Conservation (phyloP, 1,140 invertebrate genomes). For the Littorina saxatilis region DNA sequence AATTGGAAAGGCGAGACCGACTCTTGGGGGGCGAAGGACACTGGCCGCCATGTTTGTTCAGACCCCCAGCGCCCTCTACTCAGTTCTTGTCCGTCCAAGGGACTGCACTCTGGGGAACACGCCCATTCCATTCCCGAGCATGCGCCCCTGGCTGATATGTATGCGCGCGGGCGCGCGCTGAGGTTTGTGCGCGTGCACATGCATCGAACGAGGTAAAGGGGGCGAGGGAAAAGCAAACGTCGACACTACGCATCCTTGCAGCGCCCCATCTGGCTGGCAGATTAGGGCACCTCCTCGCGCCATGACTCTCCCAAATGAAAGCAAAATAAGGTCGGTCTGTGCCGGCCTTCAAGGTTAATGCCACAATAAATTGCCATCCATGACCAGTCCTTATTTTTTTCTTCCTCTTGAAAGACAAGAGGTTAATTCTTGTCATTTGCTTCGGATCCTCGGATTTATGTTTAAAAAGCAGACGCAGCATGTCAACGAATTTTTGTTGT, state of each 20-base stretch:
- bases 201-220: slow-evolving; percentile 12
- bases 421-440: neutral
- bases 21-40: neutral
- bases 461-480: no score
- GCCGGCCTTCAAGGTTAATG: no score
- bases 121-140: slow-evolving; percentile 29
- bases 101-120: slow-evolving; percentile 25
- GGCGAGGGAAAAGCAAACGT: slow-evolving; percentile 30
- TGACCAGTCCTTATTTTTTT: neutral
- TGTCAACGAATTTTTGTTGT: no score
- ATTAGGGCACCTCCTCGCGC: slow-evolving; percentile 12
- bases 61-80: slow-evolving; percentile 2
- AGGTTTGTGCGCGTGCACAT: slow-evolving; percentile 33
- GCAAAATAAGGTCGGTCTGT: slow-evolving; percentile 13
- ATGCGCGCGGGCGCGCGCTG: slow-evolving; percentile 32
- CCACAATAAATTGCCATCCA: no score
- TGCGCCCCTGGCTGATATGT: slow-evolving; percentile 29
- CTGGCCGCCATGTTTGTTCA: slow-evolving; percentile 34
- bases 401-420: neutral
- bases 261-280: slow-evolving; percentile 22
- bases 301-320: slow-evolving; percentile 9
- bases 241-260: neutral
- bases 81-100: slow-evolving; percentile 3
- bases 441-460: no score
- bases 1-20: slow-evolving; percentile 26